Conservation (phyloP, 2,113 vertebrate genomes). For the Heterocephalus glaber region DNA sequence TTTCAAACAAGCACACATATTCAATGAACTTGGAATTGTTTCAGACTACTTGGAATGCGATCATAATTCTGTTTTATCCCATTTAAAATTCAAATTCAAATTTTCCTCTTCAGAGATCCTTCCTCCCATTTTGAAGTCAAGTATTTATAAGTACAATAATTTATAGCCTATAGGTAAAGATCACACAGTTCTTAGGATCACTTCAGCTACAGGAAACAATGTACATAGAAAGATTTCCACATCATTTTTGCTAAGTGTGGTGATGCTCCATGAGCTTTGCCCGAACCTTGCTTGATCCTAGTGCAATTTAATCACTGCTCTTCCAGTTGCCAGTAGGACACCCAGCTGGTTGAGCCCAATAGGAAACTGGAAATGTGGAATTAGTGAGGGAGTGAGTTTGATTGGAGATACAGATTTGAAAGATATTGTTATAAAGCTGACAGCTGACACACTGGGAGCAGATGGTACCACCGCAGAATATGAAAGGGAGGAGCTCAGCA, state of each 20-base stretch:
- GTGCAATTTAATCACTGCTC: not conserved
- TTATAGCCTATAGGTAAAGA: not conserved
- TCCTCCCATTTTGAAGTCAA: not conserved
- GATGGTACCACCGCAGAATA: not conserved
- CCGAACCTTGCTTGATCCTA: not conserved
- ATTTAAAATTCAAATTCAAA: constrained; percentile 31
- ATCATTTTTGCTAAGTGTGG: not conserved
- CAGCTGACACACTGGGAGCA: constrained; percentile 8
- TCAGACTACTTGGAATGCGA: not conserved
- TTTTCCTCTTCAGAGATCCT: not conserved
- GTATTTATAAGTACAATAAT: not conserved
- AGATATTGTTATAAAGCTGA: constrained; percentile 28
- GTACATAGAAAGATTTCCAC: not conserved
- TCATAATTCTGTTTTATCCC: not conserved
- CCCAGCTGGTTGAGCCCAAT: constrained; percentile 26
- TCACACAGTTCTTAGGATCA: not conserved
- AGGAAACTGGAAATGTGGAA: constrained; percentile 33
- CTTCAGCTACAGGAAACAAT: not conserved
- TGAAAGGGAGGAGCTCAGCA: not conserved
- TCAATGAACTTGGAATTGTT: not conserved
- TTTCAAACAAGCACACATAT: not conserved
- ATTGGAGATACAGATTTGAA: constrained; percentile 1
- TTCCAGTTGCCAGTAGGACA: not conserved
- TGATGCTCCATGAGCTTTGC: not conserved
- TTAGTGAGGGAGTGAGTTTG: not conserved